Evolutionary conservation across 1,140 invertebrate genomes (phyloP).

Genomic region (Caenorhabditis inopinata): DNA sequence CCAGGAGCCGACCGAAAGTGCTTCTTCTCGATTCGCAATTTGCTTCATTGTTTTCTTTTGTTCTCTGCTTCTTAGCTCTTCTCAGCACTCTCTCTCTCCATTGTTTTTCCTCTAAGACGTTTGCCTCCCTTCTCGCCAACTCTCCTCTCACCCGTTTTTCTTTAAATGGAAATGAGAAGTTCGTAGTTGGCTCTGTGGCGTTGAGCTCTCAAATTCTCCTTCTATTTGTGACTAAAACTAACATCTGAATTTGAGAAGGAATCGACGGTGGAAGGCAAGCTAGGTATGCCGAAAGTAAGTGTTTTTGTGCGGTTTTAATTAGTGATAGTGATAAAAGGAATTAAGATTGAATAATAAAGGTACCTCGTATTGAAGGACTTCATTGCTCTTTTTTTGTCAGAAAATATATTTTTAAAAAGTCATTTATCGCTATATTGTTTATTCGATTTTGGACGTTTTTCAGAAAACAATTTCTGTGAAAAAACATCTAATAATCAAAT

Average conservation of each 20-base stretch:
- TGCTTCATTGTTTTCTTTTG: not conserved
- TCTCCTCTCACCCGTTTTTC: not conserved
- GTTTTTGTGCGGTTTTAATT: no score
- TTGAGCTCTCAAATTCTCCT: not conserved
- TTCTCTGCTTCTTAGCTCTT: not conserved
- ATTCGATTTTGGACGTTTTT: no score
- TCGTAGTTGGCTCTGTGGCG: not conserved
- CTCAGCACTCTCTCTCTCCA: not conserved
- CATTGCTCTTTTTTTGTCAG: no score
- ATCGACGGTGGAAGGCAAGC: no score
- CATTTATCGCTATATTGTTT: no score
- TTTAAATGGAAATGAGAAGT: slow-evolving; percentile 19
- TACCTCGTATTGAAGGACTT: no score
- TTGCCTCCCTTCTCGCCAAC: not conserved
- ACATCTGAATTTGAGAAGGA: no score
- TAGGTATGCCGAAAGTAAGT: slow-evolving; percentile 10
- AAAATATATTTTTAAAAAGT: no score
- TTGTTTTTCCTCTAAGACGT: not conserved
- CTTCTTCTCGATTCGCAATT: not conserved
- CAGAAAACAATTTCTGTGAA: no score
- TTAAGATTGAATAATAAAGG: no score
- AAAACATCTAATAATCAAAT: no score
- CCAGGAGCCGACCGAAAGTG: not conserved
- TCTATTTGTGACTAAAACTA: not conserved
- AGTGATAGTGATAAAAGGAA: no score